A percentile compares a stretch with the other conserved stretches of the same genome.
phyloP scores from a whole-genome alignment of 2,113 vertebrate genomes.

The Chiloscyllium plagiosum region DNA sequence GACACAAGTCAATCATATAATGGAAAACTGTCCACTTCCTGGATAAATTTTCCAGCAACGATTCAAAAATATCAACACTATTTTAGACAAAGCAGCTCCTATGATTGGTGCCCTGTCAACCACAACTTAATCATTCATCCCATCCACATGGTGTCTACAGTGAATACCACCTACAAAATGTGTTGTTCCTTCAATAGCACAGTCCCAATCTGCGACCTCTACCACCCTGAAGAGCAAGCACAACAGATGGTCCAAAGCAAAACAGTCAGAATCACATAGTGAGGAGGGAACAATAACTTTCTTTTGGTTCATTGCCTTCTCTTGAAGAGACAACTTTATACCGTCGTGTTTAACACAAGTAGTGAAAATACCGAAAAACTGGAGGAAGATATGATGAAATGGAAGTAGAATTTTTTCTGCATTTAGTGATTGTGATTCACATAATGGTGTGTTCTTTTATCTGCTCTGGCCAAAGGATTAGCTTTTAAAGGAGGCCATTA shows the following conservation, averaged over 20 bases:
- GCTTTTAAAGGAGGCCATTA: not conserved
- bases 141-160: not conserved
- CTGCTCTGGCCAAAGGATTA: not conserved
- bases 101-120: not conserved
- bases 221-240: not conserved
- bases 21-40: not conserved
- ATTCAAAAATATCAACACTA: not conserved
- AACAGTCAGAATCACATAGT: not conserved
- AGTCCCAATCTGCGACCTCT: not conserved
- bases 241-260: not conserved
- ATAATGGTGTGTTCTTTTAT: not conserved
- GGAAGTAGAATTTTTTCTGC: not conserved
- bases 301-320: not conserved
- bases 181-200: not conserved
- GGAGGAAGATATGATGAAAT: not conserved
- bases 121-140: not conserved
- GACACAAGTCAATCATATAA: not conserved
- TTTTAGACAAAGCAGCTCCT: not conserved
- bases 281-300: not conserved
- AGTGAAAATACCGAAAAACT: not conserved
- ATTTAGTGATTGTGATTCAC: not conserved
- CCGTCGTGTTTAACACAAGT: not conserved
- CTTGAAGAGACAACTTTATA: not conserved
- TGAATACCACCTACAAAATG: not conserved
- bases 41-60: not conserved